Evolutionary conservation across 2,888 invertebrate genomes (phyloP), one percentile per base, ranked within the genome.

Genomic region (Acleris literana): DNA sequence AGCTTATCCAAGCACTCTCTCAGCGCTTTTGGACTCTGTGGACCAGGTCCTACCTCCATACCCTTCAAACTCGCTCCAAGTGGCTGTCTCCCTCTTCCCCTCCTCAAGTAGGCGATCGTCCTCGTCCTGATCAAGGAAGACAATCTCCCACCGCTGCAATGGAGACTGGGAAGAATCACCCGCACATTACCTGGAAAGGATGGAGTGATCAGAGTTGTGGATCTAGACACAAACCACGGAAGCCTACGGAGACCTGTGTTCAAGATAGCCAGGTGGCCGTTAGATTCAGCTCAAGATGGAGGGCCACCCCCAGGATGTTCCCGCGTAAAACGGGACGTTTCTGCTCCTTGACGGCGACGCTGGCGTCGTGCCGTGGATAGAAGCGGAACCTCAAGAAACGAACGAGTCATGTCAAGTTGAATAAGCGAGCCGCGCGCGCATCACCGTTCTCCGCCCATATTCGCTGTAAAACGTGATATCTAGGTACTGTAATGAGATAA

Each of bases 111-210:
- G 44, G 56, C 3, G 44, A 56, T 17, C 22, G n/a, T n/a, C n/a
- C n/a, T 56, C 6, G 56, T 56, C 2, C 44, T 56, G 7, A 25
- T 56, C 22, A 56, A 56, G n/a, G 56, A 55, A 3, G 55, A 55
- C 13, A 16, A 55, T 13, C 20, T 43, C 5, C 43, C 55, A 11
- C 55, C 55, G 5, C 43, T 55, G 0, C 13, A 25, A 4, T 52
- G 25, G 52, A 11, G 4, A 9, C 29, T 29, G 29, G 29, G 29
- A 29, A 4, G 29, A 55, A 43, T 55, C 20, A 43, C 43, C 54
- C 54, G 18, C 33, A 33, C 39, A 39, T 18, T 43, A 43, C 55
- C 55, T 16, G 55, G 55, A 7, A 39, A 43, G 18, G 55, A 43
- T 55, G 55, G 55, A 43, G 55, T 43, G 9, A 43, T 55, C 13